Base-by-base conservation (phyloP, 2,888 invertebrate species). In the Physocephala rufipes region DNA sequence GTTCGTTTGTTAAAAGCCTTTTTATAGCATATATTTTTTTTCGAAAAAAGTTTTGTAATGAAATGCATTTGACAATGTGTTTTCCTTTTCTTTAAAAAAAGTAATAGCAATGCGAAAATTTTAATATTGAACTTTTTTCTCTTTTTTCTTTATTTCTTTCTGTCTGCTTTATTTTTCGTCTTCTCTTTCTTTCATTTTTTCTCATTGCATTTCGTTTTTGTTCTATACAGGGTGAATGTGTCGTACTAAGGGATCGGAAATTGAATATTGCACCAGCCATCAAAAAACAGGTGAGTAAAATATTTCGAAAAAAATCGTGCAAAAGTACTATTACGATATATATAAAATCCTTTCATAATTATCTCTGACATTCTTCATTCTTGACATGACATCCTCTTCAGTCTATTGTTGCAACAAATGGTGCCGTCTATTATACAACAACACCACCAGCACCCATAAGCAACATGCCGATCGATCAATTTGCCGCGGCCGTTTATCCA, bases 251-350 rank as follows among this genome's bases (percentile, higher is more conserved):
- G 79, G 93, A 94, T 84, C 88, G 94, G 78, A 93, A 94, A 84
- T 87, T 95, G 73, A 95, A 95, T 82, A 94, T 95, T 84, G 95
- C 95, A 51, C 94, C 94, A 76, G 95, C 95, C 77, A 92, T 95
- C 74, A 92, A 93, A 82, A 95, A 95, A 86, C 94, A 94, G 88
- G 90, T 90, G 82, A 81, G 82, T 79, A 73, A n/a, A n/a, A n/a
- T n/a, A n/a, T n/a, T n/a, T n/a, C n/a, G n/a, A n/a, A n/a, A n/a
- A n/a, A n/a, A n/a, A n/a, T n/a, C n/a, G n/a, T n/a, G n/a, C n/a
- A n/a, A n/a, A n/a, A n/a, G n/a, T n/a, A n/a, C n/a, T n/a, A n/a
- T n/a, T n/a, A n/a, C n/a, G n/a, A n/a, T n/a, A n/a, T n/a, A n/a
- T n/a, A n/a, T n/a, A n/a, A n/a, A n/a, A n/a, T n/a, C n/a, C n/a